Evolutionary conservation across 2,113 vertebrate species (phyloP), one percentile per base, ranked within the genome.

Genomic region (Zeus faber): DNA sequence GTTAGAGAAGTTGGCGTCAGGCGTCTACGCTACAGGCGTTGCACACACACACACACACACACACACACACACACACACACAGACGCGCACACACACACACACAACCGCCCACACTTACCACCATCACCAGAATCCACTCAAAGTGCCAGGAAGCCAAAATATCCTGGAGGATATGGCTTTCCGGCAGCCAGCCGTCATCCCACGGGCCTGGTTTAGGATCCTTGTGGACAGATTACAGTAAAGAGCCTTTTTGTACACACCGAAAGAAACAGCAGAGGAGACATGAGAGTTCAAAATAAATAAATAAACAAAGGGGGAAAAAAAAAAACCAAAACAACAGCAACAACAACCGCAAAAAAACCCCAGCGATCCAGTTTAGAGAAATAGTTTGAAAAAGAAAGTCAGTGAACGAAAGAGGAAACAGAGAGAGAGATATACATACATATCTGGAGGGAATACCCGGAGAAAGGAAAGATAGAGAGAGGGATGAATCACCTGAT

Each of bases 71-170:
- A 35, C 33, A 35, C 33, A 10, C 10, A 35, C 33, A 35, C 33
- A 35, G 1, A 10, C 33, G 27, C 27, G 9, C 27, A 9, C 27
- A 29, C 27, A 29, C 27, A 29, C 27, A 35, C 33, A 35, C 33
- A 11, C 10, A 10, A 13, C 33, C 31, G 8, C 18, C 5, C 67
- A 59, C 77, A 91, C 89, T 91, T 91, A 91, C 89, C 89, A 90
- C 85, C 86, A 91, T 89, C 29, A 84, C 80, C 60, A 76, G 85
- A 72, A 91, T 90, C 89, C 88, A 90, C 76, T 89, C 85, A 89
- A 89, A 90, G 85, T 88, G 89, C 89, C 89, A 91, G 83, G 89
- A 91, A 86, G 89, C 86, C 88, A 90, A 87, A 76, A 89, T 88
- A 89, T 89, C 84, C 84, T 89, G 81, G 51, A 91, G 87, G 86